phyloP scores from a whole-genome alignment of 2,888 invertebrate species.

The Trissoscelio sp. region DNA sequence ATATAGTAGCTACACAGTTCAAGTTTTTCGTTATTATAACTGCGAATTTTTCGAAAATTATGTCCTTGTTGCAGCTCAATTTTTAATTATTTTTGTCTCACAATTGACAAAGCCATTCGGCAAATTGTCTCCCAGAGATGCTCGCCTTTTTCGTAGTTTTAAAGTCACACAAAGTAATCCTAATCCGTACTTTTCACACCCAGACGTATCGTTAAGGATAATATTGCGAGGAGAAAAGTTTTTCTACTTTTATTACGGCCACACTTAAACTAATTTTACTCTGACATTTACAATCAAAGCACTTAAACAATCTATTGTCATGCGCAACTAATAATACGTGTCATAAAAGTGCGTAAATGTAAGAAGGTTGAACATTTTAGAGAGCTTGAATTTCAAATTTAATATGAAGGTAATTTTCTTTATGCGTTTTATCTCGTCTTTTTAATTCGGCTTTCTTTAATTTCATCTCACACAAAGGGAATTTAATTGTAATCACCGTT shows the following conservation, averaged over 20 bases:
- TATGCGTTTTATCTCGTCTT: neutral
- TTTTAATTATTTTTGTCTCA: no score
- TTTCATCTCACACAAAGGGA: neutral
- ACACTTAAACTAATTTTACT: constrained; percentile 10
- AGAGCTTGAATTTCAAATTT: constrained; percentile 1
- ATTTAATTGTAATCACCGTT: constrained; percentile 14
- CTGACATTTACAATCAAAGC: constrained; percentile 32
- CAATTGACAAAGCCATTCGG: neutral
- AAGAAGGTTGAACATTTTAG: neutral
- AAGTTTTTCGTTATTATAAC: no score
- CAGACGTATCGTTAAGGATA: constrained; percentile 5
- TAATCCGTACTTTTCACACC: neutral
- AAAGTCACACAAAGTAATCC: neutral
- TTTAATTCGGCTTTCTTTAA: neutral
- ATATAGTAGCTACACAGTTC: no score
- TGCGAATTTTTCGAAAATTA: no score
- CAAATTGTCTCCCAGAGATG: neutral
- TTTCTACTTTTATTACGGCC: constrained; percentile 6
- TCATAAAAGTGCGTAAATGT: constrained; percentile 17
- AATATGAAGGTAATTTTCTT: constrained; percentile 2
- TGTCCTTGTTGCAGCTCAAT: no score
- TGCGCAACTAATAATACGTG: constrained; percentile 4
- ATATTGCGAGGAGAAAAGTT: constrained; percentile 7
- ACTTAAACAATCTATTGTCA: constrained; percentile 22
- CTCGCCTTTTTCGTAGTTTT: neutral